phyloP scores from a whole-genome alignment of 2,113 vertebrate species.

The Crotophaga sulcirostris region DNA sequence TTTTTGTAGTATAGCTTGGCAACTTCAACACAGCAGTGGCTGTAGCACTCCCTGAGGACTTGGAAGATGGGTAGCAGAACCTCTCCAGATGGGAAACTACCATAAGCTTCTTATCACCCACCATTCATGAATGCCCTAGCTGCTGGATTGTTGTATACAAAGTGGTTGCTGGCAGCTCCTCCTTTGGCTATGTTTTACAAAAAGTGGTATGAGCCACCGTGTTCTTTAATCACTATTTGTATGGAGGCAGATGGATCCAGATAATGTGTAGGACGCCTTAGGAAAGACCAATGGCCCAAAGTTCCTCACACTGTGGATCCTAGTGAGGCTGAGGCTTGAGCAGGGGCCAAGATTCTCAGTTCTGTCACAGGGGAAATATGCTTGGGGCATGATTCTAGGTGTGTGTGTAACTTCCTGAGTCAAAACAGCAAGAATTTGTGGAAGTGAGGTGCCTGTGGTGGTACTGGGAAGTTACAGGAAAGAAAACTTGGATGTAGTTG shows the following conservation, averaged over 20 bases:
- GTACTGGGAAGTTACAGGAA: background rate
- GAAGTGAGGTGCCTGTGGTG: background rate
- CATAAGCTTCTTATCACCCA: background rate
- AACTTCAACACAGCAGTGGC: background rate
- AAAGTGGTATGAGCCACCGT: background rate
- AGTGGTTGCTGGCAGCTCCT: background rate
- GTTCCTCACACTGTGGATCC: background rate
- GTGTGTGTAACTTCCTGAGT: background rate
- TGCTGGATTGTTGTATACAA: conserved; percentile 3
- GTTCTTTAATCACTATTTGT: too few species aligned
- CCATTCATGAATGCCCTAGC: background rate
- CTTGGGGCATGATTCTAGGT: background rate
- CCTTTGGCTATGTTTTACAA: conserved; percentile 3
- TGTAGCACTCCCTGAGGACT: background rate
- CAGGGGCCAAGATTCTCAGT: background rate
- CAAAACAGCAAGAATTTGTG: background rate
- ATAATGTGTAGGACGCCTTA: background rate
- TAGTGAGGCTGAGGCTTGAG: background rate
- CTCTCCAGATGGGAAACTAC: background rate
- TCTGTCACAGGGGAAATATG: background rate
- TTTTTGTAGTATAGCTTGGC: conserved; percentile 8
- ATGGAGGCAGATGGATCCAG: background rate
- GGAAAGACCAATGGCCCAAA: background rate
- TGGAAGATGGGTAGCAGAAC: background rate
- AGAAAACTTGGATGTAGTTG: background rate